These are phyloP conservation scores for Coptodon rendalli DNA, from an alignment of 2,113 vertebrate genomes.

Conservation along the genomic window DNA sequence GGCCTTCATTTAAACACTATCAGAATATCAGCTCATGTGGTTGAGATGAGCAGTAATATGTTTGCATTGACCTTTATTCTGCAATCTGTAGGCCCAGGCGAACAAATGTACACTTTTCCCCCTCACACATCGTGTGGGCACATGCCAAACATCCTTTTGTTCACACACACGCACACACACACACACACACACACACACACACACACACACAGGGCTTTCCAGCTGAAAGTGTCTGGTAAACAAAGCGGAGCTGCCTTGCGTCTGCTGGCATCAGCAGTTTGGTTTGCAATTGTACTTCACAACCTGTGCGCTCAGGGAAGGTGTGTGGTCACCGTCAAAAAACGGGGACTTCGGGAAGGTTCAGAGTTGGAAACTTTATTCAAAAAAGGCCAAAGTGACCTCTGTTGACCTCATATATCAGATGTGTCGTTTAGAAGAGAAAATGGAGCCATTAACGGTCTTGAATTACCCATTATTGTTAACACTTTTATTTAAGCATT, in stretches of 20 bases:
- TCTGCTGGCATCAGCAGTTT: slow-evolving; percentile 78
- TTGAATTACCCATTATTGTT: neutral
- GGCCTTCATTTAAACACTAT: neutral
- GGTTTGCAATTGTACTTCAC: slow-evolving; percentile 69
- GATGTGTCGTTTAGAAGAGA: neutral
- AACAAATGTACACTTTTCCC: neutral
- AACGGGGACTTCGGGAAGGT: slow-evolving; percentile 28
- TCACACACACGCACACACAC: slow-evolving; percentile 25
- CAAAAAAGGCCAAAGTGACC: neutral
- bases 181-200: neutral
- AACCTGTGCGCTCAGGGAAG: slow-evolving; percentile 39
- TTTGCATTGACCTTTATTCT: neutral
- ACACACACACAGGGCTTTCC: slow-evolving; percentile 30
- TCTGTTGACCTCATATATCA: neutral
- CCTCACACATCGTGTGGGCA: slow-evolving; percentile 16
- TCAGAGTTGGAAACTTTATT: neutral
- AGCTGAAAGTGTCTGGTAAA: slow-evolving; percentile 71
- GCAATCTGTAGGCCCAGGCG: neutral
- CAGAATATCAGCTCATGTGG: neutral
- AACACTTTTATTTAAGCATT: neutral
- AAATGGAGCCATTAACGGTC: neutral
- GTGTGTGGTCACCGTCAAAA: slow-evolving; percentile 32
- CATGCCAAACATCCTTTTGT: slow-evolving; percentile 58
- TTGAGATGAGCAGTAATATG: neutral
- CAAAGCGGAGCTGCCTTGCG: slow-evolving; percentile 69